phyloP scores from a whole-genome alignment of 2,797 vertebrate species.

The Coranthus polyacanthus region DNA sequence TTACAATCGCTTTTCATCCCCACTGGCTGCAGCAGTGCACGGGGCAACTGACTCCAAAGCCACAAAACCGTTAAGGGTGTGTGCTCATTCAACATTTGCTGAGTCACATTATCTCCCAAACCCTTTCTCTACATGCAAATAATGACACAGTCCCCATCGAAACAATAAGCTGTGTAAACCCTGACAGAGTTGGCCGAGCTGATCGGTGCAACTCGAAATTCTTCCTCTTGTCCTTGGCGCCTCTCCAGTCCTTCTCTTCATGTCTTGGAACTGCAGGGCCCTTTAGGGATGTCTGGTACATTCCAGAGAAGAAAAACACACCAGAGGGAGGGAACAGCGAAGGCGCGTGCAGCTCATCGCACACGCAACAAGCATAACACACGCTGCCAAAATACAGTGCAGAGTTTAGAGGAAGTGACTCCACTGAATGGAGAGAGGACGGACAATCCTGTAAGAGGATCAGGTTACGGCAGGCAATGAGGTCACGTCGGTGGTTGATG shows the following conservation, averaged over 20 bases:
- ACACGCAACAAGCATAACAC: conserved; percentile 54
- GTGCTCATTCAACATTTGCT: conserved; percentile 45
- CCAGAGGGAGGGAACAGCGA: conserved; percentile 37
- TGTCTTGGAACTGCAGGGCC: conserved; percentile 39
- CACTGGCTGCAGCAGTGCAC: conserved; percentile 8
- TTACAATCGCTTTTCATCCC: conserved; percentile 22
- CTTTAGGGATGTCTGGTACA: conserved; percentile 57
- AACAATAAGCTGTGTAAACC: conserved; percentile 55
- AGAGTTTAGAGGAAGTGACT: conserved; percentile 53
- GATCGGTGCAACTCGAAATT: conserved; percentile 50
- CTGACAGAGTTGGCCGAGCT: conserved; percentile 35
- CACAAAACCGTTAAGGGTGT: conserved; percentile 70
- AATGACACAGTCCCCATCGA: conserved; percentile 54
- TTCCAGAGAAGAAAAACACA: conserved; percentile 73
- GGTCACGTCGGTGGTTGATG: conserved; percentile 60
- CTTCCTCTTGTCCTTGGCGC: conserved; percentile 54
- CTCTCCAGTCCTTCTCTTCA: conserved; percentile 43
- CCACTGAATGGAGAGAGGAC: conserved; percentile 39
- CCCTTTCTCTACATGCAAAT: conserved; percentile 48
- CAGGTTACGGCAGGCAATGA: conserved; percentile 65
- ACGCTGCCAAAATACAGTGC: conserved; percentile 33
- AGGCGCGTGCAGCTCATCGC: conserved; percentile 33
- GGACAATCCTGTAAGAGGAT: conserved; percentile 68
- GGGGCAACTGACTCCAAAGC: conserved; percentile 27
- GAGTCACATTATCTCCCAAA: conserved; percentile 69